Evolutionary conservation across 1,140 invertebrate species (phyloP).

Genomic region (Nylanderia fulva): DNA sequence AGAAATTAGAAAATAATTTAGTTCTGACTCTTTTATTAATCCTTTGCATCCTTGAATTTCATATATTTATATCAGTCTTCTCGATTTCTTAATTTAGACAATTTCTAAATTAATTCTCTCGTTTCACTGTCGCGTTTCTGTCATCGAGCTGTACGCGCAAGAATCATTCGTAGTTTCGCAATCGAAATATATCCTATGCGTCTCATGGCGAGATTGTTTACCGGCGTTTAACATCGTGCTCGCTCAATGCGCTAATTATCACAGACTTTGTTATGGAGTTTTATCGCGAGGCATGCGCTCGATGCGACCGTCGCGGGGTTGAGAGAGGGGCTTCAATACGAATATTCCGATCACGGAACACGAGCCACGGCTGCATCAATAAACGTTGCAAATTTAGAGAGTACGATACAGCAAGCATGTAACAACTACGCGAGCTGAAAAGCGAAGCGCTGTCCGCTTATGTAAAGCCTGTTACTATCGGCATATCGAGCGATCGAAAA

Average conservation of each 20-base stretch:
- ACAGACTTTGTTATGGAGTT: constrained; percentile 40
- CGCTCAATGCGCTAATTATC: constrained; percentile 43
- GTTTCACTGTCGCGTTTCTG: background rate
- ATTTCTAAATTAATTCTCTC: no score
- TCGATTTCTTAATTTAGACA: no score
- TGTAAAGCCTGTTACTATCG: constrained; percentile 63
- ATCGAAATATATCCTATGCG: background rate
- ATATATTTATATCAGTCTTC: no score
- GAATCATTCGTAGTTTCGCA: background rate
- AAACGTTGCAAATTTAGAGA: constrained; percentile 65
- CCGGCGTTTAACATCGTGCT: background rate
- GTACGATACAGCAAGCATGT: constrained; percentile 39
- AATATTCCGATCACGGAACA: constrained; percentile 63
- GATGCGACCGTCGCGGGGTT: background rate
- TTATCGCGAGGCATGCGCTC: background rate
- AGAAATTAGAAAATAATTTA: no score
- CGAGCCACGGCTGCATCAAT: constrained; percentile 34
- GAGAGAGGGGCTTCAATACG: background rate
- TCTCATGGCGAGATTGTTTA: constrained; percentile 1
- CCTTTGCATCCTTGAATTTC: no score
- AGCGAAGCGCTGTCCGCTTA: constrained; percentile 38
- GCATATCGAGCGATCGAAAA: constrained; percentile 62
- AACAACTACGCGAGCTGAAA: constrained; percentile 38
- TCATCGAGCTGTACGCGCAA: background rate
- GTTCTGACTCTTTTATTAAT: no score